A percentile compares a stretch with the other conserved stretches of the same genome.
Evolutionary conservation across 2,113 vertebrate genomes (phyloP).

Genomic region (Orcinus orca): DNA sequence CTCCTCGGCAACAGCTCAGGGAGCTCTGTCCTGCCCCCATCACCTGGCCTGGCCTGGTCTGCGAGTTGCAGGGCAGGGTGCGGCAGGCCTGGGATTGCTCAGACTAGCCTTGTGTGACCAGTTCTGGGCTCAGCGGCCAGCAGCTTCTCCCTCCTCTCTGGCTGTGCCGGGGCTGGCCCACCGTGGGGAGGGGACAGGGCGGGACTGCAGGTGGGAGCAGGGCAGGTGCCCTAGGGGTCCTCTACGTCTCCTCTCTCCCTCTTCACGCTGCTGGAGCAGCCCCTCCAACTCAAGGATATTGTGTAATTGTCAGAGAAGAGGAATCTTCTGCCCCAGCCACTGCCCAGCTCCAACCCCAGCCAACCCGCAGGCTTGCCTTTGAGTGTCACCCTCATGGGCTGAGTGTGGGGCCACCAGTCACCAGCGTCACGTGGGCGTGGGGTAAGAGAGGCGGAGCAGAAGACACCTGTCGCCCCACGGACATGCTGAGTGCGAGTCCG

Average conservation of each 20-base stretch:
- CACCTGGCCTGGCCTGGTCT: background rate
- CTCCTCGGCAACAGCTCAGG: background rate
- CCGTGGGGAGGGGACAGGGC: rapidly evolving
- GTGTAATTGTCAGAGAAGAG: background rate
- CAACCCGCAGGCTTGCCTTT: background rate
- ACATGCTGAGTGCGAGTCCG: background rate
- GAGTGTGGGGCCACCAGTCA: background rate
- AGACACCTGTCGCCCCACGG: background rate
- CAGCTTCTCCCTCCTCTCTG: background rate
- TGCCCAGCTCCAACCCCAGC: background rate
- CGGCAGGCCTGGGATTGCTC: background rate
- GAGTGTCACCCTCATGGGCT: background rate
- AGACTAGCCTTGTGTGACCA: too few species aligned
- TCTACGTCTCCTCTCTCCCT: background rate
- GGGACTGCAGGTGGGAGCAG: background rate
- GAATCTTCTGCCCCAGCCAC: too few species aligned
- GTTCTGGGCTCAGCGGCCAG: background rate
- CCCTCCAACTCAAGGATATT: background rate
- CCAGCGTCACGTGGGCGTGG: background rate
- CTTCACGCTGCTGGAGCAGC: background rate
- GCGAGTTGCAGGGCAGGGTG: too few species aligned
- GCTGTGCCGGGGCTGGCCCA: background rate
- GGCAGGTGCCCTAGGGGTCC: background rate
- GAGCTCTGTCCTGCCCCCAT: rapidly evolving
- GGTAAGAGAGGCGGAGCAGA: background rate